Conservation (phyloP, 30 jellyfish, hydroid and myxozoan species). For the Chironex yamaguchii region DNA sequence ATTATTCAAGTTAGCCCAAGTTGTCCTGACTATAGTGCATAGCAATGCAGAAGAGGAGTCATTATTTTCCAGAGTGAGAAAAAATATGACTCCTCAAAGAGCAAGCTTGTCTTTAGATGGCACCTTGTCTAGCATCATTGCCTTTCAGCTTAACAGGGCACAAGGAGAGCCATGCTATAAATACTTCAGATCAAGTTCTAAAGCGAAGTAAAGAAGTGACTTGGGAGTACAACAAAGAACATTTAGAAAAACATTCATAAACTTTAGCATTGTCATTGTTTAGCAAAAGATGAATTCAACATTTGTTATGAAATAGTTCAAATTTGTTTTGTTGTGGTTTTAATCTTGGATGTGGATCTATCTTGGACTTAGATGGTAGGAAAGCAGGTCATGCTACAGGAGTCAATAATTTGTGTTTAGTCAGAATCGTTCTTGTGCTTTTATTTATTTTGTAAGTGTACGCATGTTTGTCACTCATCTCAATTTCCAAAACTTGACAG, state of each 20-base stretch:
- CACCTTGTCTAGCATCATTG: constrained; percentile 54
- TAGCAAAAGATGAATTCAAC: constrained; percentile 13
- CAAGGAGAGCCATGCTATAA: constrained; percentile 58
- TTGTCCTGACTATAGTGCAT: constrained; percentile 40
- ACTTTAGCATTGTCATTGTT: constrained; percentile 1
- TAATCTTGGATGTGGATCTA: constrained; percentile 26
- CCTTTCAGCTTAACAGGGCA: constrained; percentile 66
- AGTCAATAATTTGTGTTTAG: constrained; percentile 49
- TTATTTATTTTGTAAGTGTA: constrained; percentile 53
- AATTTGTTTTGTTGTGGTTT: constrained; percentile 40
- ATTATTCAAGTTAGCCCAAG: constrained; percentile 23
- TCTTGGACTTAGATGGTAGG: constrained; percentile 57
- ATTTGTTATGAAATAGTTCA: background rate
- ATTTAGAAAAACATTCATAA: constrained; percentile 45
- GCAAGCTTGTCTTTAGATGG: constrained; percentile 36
- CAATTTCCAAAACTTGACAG: constrained; percentile 48
- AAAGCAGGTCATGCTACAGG: constrained; percentile 50
- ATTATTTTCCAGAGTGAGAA: constrained; percentile 45
- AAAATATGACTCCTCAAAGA: constrained; percentile 21
- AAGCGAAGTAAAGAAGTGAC: constrained; percentile 58
- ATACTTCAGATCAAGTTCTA: constrained; percentile 64
- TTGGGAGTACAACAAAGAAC: constrained; percentile 61
- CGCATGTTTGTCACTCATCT: constrained; percentile 64
- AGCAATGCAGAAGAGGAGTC: constrained; percentile 51
- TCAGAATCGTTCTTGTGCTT: constrained; percentile 34